phyloP scores from a whole-genome alignment of 53 echinoderm and acorn worm species.

The Luidia sarsii region DNA sequence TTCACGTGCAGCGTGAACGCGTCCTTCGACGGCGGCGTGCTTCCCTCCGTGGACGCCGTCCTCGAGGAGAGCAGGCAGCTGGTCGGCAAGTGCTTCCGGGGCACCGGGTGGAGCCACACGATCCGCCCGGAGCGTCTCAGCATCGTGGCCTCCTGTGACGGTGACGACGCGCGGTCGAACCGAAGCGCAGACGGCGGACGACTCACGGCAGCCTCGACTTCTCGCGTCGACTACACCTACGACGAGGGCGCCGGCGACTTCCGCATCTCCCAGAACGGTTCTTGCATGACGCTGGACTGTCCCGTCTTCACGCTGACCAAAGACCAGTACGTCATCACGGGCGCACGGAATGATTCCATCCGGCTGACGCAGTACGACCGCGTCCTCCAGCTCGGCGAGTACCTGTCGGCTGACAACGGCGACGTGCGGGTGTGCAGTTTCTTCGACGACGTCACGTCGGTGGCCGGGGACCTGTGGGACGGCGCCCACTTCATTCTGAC shows the following conservation, averaged over 20 bases:
- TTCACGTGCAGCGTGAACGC: constrained; percentile 6
- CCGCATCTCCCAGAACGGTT: neutral
- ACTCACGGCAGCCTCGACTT: neutral
- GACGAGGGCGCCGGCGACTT: neutral
- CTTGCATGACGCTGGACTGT: constrained; percentile 17
- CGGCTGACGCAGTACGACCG: neutral
- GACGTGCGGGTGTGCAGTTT: constrained; percentile 23
- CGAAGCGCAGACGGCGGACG: neutral
- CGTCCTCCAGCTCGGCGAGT: neutral
- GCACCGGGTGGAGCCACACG: neutral
- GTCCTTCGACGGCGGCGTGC: neutral
- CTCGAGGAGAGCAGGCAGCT: neutral
- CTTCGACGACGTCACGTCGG: neutral
- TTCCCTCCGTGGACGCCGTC: neutral
- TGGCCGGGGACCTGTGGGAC: neutral
- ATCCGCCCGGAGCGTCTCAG: neutral
- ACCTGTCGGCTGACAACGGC: neutral
- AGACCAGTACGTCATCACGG: constrained; percentile 25
- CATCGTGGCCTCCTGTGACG: neutral
- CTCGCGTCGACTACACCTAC: neutral
- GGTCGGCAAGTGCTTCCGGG: neutral
- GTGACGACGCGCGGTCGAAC: too few species aligned
- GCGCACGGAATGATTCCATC: constrained; percentile 35
- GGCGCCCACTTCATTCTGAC: constrained; percentile 37
- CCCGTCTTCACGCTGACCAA: constrained; percentile 10